Percentiles rank a stretch among this genome's conserved stretches.
Evolutionary conservation across 2,113 vertebrate genomes (phyloP).

Genomic region (Microtus richardsoni): DNA sequence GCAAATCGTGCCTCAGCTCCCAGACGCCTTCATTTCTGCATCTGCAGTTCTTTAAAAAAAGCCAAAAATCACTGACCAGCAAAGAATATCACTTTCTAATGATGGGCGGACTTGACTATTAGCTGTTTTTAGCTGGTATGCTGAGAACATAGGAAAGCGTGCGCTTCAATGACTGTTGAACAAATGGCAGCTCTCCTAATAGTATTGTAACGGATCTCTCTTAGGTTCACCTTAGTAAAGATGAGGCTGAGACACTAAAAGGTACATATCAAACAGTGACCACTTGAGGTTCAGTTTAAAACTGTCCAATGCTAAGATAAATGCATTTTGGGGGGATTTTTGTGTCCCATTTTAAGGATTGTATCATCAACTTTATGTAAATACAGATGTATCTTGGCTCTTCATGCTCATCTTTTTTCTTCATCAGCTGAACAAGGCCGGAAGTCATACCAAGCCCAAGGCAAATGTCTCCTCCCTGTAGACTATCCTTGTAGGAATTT

Average conservation of each 20-base stretch:
- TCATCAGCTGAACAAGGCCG: not conserved
- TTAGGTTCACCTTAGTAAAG: not conserved
- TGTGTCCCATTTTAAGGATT: not conserved
- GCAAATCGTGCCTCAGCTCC: not conserved
- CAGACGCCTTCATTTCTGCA: not conserved
- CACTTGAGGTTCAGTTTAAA: not conserved
- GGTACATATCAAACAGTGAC: not conserved
- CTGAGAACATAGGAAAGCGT: constrained; percentile 8
- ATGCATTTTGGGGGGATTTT: not conserved
- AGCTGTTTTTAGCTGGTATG: not conserved
- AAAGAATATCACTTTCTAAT: not conserved
- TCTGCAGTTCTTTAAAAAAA: not conserved
- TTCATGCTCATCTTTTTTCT: not conserved
- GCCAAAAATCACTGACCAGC: not conserved
- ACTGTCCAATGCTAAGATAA: not conserved
- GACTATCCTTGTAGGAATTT: not conserved
- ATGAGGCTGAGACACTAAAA: not conserved
- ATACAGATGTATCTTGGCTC: not conserved
- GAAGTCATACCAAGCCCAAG: not conserved
- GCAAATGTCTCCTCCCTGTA: not conserved
- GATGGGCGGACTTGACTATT: not conserved
- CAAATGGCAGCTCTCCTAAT: not conserved
- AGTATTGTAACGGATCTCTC: not conserved
- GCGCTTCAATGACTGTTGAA: not conserved
- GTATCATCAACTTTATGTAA: constrained; percentile 3